Base-by-base conservation (phyloP, 1,140 invertebrate genomes). In the Drosophila athabasca region DNA sequence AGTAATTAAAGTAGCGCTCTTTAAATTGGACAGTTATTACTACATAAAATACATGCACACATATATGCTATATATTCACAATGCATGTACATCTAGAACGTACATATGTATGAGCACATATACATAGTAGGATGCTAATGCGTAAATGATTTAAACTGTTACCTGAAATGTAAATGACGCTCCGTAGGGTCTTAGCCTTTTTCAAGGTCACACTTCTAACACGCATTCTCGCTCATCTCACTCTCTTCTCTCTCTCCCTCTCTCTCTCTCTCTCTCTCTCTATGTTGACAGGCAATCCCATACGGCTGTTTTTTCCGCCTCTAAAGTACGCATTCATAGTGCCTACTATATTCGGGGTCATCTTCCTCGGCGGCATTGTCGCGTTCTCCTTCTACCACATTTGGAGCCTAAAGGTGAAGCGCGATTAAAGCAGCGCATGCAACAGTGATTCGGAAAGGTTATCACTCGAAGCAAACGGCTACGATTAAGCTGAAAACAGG, bases 301-400 rank as follows among this genome's bases (percentile, higher is more conserved):
- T 95, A 43, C 93, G 93, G 79, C 92, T 92, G 45, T 88, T 94
- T 26, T 95, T 96, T 76, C 94, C 93, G 8, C 92, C 94, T 43
- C 92, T 94, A 48, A 91, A 93, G 90, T 92, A 94, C 87, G 94
- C 93, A 22, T 91, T 96, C 15, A 84, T 94, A 11, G 83, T 93
- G 61, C 95, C 95, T 60, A 94, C 94, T 17, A 75, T 93, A 50
- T 93, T 93, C 85, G 94, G 95, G 0, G 83, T 95, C 4, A 92
- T 93, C 51, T 95, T 95, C 71, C 92, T 95, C 60, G 94, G 95
- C 57, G 93, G 94, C 46, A 93, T 95, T 48, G 93, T 94, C 84
- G 68, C 93, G 4, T 95, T 95, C 85, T 95, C 95, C 6, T 67
- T 94, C 8, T 95, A 94, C 84, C 94, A 95, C 65, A 92, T 95